Evolutionary conservation across 2,113 vertebrate species (phyloP), one percentile per base, ranked within the genome.

Genomic region (Ovibos moschatus): DNA sequence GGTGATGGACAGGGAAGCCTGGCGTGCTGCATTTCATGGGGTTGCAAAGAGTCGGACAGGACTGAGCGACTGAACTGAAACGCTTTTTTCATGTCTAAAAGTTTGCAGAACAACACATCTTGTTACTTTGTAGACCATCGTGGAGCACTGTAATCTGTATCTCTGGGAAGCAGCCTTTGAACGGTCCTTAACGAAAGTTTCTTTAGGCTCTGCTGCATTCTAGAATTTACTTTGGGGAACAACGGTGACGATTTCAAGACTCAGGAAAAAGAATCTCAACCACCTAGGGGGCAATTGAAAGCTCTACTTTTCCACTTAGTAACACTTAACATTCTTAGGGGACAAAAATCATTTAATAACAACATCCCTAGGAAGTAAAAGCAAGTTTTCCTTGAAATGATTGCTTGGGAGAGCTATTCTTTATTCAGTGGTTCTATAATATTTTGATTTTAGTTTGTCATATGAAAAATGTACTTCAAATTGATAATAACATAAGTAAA

Each of bases 371-470:
- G 40, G 30, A 85, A 91, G 51, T 88, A 55, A 95, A 84, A 93
- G 51, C 19, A 79, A 47, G 36, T 90, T 90, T 96, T 64, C 53
- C 93, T 85, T 43, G 43, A 88, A 95, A 51, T 71, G 13, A 58
- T 55, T 88, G 33, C 45, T 91, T 85, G 25, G 30, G 40, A 71
- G 40, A 91, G 40, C 40, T 92, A 25, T 64, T 92, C 19, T 82
- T 87, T 55, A 71, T 55, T 85, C 40, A 86, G 45, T 43, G 30
- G 8, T 93, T 33, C n/a, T 40, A 11, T 79, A 76, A 91, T 84
- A 71, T 79, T 94, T 97, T 89, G 3, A 62, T 89, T 89, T 89
- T 67, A 97, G 86, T 78, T 30, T 60, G 25, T 36, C 27, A 9
- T 43, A 25, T 60, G 74, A 88, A 86, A 81, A 58, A 60, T 90